Conservation (phyloP, 2,797 vertebrate species). For the Dermochelys coriacea region DNA sequence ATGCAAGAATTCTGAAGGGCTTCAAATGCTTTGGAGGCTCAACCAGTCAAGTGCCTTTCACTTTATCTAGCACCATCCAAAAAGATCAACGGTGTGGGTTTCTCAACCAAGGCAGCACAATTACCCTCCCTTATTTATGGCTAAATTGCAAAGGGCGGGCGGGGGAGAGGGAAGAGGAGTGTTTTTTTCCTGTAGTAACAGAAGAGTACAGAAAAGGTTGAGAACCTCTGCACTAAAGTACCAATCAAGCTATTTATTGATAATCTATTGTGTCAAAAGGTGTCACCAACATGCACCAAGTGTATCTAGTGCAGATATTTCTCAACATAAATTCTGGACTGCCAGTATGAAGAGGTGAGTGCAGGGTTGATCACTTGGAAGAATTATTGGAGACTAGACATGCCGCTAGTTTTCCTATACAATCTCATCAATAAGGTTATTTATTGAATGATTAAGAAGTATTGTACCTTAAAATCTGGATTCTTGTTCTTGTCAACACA, state of each 20-base stretch:
- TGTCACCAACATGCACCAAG: too few relatives aligned
- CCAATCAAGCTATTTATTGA: neutral
- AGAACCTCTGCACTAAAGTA: neutral
- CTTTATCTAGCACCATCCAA: neutral
- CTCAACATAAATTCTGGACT: rapidly evolving
- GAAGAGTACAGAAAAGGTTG: neutral
- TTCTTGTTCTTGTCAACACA: conserved; percentile 97
- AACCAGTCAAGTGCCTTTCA: neutral
- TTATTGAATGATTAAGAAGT: neutral
- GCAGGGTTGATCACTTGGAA: rapidly evolving
- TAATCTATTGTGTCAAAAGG: neutral
- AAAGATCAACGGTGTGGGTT: neutral
- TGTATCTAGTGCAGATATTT: neutral
- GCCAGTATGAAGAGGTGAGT: neutral
- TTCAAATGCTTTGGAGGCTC: neutral
- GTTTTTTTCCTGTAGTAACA: neutral
- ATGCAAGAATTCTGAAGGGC: neutral
- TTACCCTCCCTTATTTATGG: neutral
- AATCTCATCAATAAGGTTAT: neutral
- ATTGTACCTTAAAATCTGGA: conserved; percentile 93
- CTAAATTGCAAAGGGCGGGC: neutral
- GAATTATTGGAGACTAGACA: rapidly evolving
- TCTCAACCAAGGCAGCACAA: neutral
- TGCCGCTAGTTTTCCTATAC: rapidly evolving
- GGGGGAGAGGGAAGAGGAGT: neutral